Base-by-base conservation (phyloP, 37 sponge, comb jelly and placozoan genomes). In the Dysidea cf. avara region DNA sequence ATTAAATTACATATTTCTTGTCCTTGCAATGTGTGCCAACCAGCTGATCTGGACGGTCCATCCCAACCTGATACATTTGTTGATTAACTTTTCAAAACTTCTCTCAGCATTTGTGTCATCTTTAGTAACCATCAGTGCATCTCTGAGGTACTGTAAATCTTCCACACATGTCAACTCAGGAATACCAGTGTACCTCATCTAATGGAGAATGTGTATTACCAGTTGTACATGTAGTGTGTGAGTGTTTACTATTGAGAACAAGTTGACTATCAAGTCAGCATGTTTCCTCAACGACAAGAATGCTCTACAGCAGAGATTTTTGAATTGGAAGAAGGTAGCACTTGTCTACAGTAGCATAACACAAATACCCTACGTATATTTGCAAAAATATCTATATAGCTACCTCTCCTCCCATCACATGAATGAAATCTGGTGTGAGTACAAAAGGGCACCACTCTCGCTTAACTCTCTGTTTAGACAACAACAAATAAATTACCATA, bases 391-490 rank as follows among this genome's bases (percentile, higher is more conserved):
- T 78, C 11, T 66, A 28, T 2, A 29, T n/a, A 25, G 61, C 30
- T 14, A 50, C 66, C 86, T 89, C 79, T 56, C 92, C 92, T 39
- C 97, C 97, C 97, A 96, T 89, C 31, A 87, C 82, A 71, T 80
- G 87, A 33, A 93, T 91, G 72, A 96, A 90, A 81, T 93, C 94
- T 21, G 97, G 94, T 17, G 97, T 92, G 16, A 96, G 82, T 7
- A 96, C 90, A 71, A 96, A 96, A 26, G 97, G 97, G 0, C 82
- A 87, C 83, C 94, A 84, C 78, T 96, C 97, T 57, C 97, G 80
- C 68, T 92, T 90, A 60, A 96, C 65, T 5, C 87, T 87, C 84
- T 88, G 63, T n/a, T n/a, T n/a, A n/a, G n/a, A n/a, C n/a, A n/a
- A n/a, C n/a, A n/a, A n/a, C n/a, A n/a, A n/a, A n/a, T n/a, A n/a